Evolutionary conservation across 2,888 invertebrate genomes (phyloP).

Genomic region (Scaptomyza caliginosa): DNA sequence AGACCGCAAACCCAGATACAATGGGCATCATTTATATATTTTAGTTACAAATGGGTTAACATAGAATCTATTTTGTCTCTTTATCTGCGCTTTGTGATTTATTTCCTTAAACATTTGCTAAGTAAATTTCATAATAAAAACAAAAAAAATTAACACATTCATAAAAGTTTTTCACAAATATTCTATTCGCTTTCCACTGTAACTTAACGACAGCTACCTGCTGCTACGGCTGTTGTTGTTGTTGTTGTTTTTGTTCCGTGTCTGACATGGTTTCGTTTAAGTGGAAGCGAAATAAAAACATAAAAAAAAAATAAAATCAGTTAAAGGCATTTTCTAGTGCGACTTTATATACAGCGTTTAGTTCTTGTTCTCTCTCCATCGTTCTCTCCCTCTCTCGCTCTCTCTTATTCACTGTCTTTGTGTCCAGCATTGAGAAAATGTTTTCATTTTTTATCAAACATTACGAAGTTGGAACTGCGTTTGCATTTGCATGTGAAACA

Average conservation of each 20-base stretch:
- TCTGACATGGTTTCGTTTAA: slow-evolving; percentile 71
- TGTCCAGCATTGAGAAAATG: slow-evolving; percentile 42
- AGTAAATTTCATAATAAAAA: too few relatives aligned
- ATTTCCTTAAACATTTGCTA: too few relatives aligned
- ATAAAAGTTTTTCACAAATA: not conserved
- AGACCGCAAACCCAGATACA: not conserved
- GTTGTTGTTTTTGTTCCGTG: slow-evolving; percentile 23
- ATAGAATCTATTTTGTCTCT: too few relatives aligned
- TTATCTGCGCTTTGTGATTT: too few relatives aligned
- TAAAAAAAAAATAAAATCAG: slow-evolving; percentile 53
- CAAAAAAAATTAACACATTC: too few relatives aligned
- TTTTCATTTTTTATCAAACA: slow-evolving; percentile 72
- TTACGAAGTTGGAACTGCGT: slow-evolving; percentile 61
- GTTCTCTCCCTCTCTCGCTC: not conserved
- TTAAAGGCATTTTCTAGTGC: slow-evolving; percentile 54
- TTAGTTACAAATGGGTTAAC: too few relatives aligned
- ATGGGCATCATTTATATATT: slow-evolving; percentile 3
- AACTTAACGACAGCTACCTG: slow-evolving; percentile 27
- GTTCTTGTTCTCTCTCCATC: slow-evolving; percentile 15
- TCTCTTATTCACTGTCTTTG: not conserved
- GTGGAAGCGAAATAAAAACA: slow-evolving; percentile 22
- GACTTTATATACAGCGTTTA: slow-evolving; percentile 14
- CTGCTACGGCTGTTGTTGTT: slow-evolving; percentile 3
- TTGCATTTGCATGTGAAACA: slow-evolving; percentile 78
- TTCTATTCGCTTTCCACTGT: slow-evolving; percentile 16